Evolutionary conservation across 1,140 invertebrate species (phyloP).

Genomic region (Achatina immaculata): DNA sequence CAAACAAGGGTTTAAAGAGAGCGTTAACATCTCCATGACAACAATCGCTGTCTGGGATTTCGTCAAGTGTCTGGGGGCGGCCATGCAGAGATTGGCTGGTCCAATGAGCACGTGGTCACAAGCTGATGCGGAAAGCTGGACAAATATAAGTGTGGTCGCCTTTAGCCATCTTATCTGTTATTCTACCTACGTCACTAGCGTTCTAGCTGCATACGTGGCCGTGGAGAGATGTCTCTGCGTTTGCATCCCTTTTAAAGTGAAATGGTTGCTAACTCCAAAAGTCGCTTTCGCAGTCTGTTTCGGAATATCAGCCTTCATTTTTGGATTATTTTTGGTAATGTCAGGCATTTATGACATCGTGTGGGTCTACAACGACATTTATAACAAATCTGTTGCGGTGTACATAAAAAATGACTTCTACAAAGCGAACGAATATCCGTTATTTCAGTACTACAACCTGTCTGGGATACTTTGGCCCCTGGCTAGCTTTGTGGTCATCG

Average conservation of each 20-base stretch:
- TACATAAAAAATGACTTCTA: slow-evolving; percentile 10
- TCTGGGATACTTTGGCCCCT: slow-evolving; percentile 15
- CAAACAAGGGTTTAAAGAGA: slow-evolving; percentile 13
- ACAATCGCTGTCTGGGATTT: slow-evolving; percentile 27
- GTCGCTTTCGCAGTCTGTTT: background rate
- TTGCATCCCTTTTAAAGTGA: slow-evolving; percentile 17
- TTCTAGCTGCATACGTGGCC: slow-evolving; percentile 22
- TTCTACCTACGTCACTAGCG: slow-evolving; percentile 3
- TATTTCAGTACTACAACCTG: slow-evolving; percentile 16
- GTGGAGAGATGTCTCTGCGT: slow-evolving; percentile 26
- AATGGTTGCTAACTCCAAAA: slow-evolving; percentile 19
- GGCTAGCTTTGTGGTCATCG: slow-evolving; percentile 2
- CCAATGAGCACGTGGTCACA: background rate
- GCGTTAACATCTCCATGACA: slow-evolving; percentile 12
- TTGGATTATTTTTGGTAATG: slow-evolving; percentile 11
- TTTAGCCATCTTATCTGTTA: background rate
- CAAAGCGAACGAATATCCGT: background rate
- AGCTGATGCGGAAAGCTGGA: slow-evolving; percentile 7
- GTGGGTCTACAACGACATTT: slow-evolving; percentile 13
- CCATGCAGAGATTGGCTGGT: background rate
- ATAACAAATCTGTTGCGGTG: background rate
- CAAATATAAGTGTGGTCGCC: background rate
- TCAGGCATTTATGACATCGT: slow-evolving; percentile 15
- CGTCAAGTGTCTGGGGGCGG: background rate
- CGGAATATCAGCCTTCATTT: background rate